These are phyloP conservation scores for Hypsibius dujardini DNA, from an alignment of 1,140 invertebrate genomes.

Conservation along the genomic window DNA sequence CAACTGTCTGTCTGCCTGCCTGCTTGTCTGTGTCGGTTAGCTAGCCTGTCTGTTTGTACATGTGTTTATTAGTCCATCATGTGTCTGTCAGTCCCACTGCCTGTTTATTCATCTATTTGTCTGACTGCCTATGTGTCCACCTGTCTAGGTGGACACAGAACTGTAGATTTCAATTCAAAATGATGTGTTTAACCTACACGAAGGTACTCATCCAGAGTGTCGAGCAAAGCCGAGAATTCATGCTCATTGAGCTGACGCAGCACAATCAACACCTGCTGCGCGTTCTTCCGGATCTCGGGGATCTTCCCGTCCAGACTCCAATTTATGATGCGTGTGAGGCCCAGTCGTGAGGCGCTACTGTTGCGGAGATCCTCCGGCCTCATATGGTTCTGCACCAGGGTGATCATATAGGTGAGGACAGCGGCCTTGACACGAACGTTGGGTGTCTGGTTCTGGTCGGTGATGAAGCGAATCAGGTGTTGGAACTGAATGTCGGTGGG, in stretches of 20 bases:
- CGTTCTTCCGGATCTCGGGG: not conserved
- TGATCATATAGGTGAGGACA: not conserved
- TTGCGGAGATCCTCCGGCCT: not conserved
- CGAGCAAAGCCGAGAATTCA: not conserved
- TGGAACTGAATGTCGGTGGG: slow-evolving; percentile 44
- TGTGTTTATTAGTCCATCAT: too few relatives aligned
- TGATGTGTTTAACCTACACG: not conserved
- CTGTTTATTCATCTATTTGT: too few relatives aligned
- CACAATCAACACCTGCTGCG: not conserved
- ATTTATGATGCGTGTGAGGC: not conserved
- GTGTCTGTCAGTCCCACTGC: too few relatives aligned
- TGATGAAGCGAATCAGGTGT: slow-evolving; percentile 52
- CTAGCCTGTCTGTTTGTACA: too few relatives aligned
- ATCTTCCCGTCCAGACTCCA: slow-evolving; percentile 2
- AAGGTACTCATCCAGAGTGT: not conserved
- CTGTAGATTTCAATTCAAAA: not conserved
- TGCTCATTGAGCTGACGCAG: not conserved
- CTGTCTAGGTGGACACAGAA: not conserved
- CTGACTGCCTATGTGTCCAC: too few relatives aligned
- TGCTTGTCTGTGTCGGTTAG: too few relatives aligned
- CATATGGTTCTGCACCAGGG: not conserved
- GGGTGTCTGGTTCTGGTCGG: slow-evolving; percentile 72
- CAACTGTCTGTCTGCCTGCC: too few relatives aligned
- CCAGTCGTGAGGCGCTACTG: not conserved
- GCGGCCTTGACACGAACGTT: slow-evolving; percentile 55